These are phyloP conservation scores for Manis pentadactyla DNA, from an alignment of 2,797 vertebrate genomes.

Conservation along the genomic window DNA sequence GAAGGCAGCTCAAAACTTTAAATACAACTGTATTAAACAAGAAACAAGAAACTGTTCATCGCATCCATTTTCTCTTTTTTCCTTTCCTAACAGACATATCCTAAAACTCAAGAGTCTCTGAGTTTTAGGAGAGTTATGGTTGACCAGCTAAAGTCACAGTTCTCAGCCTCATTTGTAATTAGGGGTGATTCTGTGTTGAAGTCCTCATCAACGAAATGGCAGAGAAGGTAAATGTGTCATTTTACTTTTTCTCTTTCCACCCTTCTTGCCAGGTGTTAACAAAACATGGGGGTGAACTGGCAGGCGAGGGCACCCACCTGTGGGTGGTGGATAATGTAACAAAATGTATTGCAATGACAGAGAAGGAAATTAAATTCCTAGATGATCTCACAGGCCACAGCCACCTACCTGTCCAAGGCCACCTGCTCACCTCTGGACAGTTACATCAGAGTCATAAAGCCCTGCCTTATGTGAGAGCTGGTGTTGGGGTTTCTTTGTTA, in stretches of 20 bases:
- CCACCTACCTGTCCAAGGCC: neutral
- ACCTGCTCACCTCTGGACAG: neutral
- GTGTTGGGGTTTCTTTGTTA: neutral
- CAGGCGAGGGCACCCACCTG: no score
- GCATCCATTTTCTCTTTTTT: neutral
- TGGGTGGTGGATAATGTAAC: fast-evolving
- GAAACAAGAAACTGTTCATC: neutral
- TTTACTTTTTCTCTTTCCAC: neutral
- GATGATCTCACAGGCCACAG: neutral
- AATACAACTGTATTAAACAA: neutral
- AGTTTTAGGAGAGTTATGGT: neutral
- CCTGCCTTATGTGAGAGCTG: neutral
- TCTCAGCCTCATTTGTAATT: neutral
- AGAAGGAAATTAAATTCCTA: neutral
- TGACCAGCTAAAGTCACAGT: neutral
- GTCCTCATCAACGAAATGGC: fast-evolving
- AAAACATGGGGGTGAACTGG: neutral
- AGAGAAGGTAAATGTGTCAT: neutral
- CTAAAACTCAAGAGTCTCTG: neutral
- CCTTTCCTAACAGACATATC: neutral
- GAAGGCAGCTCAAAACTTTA: neutral
- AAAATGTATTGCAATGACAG: fast-evolving
- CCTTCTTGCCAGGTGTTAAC: neutral
- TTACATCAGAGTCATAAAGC: fast-evolving
- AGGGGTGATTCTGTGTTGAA: neutral